A percentile compares a stretch with the other conserved stretches of the same genome.
Evolutionary conservation across 2,797 vertebrate genomes (phyloP).

Genomic region (Danio kyathit): DNA sequence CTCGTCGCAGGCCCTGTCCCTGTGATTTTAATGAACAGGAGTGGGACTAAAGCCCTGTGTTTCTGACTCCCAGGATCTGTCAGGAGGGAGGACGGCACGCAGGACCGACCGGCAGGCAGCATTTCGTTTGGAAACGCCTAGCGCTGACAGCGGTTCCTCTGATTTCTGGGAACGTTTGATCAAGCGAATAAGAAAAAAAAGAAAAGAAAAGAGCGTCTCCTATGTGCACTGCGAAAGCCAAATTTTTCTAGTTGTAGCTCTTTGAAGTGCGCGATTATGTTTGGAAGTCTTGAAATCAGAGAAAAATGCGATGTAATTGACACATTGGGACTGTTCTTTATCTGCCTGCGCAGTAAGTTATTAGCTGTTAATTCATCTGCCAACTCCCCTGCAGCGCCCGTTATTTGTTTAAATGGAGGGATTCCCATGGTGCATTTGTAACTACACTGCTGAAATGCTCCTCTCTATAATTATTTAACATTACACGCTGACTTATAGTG

Average conservation of each 20-base stretch:
- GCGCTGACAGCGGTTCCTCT: slow-evolving; percentile 22
- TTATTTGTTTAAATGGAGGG: slow-evolving; percentile 99
- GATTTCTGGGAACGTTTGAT: slow-evolving; percentile 43
- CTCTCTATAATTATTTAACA: slow-evolving; percentile 99
- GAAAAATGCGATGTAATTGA: slow-evolving; percentile 83
- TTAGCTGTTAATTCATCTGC: slow-evolving; percentile 99
- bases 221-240: slow-evolving; percentile 59
- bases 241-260: slow-evolving; percentile 53
- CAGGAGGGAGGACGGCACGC: slow-evolving; percentile 28
- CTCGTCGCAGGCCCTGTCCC: slow-evolving; percentile 72
- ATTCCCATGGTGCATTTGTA: slow-evolving; percentile 98
- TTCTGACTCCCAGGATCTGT: slow-evolving; percentile 24
- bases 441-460: slow-evolving; percentile 94
- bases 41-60: slow-evolving; percentile 71
- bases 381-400: slow-evolving; percentile 93
- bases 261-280: slow-evolving; percentile 63
- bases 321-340: slow-evolving; percentile 82
- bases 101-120: slow-evolving; percentile 17
- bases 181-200: slow-evolving; percentile 34
- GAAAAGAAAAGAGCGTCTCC: slow-evolving; percentile 48
- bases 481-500: slow-evolving; percentile 97
- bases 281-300: slow-evolving; percentile 78
- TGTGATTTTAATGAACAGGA: slow-evolving; percentile 81
- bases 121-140: not conserved
- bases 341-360: slow-evolving; percentile 92